phyloP scores from a whole-genome alignment of 2,888 invertebrate genomes.

The Synanthedon tipuliformis region DNA sequence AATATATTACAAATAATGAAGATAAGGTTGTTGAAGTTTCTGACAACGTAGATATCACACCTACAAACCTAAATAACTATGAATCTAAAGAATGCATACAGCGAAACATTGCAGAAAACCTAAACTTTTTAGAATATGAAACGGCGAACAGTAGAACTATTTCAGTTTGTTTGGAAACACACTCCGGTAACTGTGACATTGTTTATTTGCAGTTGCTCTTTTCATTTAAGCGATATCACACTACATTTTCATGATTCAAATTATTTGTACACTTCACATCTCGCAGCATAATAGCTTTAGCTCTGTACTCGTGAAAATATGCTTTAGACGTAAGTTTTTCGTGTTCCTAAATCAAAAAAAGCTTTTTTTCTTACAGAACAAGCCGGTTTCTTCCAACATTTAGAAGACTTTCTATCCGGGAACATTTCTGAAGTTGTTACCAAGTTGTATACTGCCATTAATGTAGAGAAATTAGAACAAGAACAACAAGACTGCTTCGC shows the following conservation, averaged over 20 bases:
- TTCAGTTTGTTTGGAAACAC: background rate
- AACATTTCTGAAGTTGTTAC: slow-evolving; percentile 15
- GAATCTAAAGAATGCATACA: too few species aligned
- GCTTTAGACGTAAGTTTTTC: background rate
- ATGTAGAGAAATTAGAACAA: slow-evolving; percentile 15
- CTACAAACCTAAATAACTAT: too few species aligned
- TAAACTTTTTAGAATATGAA: background rate
- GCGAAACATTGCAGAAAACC: background rate
- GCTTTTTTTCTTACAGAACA: background rate
- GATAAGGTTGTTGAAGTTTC: background rate
- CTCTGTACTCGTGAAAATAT: background rate
- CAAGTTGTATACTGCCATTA: slow-evolving; percentile 11
- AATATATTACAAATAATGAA: background rate
- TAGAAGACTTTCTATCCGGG: slow-evolving; percentile 20
- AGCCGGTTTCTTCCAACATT: slow-evolving; percentile 9
- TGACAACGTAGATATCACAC: background rate
- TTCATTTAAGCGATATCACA: background rate
- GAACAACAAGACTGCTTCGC: slow-evolving; percentile 8
- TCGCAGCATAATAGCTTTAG: background rate
- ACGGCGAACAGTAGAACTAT: background rate
- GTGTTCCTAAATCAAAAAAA: background rate
- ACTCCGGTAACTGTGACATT: background rate
- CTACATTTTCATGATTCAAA: background rate
- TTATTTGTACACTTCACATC: background rate
- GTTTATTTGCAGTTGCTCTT: background rate